phyloP scores from a whole-genome alignment of 2,797 vertebrate species.

The Dryobates pubescens region DNA sequence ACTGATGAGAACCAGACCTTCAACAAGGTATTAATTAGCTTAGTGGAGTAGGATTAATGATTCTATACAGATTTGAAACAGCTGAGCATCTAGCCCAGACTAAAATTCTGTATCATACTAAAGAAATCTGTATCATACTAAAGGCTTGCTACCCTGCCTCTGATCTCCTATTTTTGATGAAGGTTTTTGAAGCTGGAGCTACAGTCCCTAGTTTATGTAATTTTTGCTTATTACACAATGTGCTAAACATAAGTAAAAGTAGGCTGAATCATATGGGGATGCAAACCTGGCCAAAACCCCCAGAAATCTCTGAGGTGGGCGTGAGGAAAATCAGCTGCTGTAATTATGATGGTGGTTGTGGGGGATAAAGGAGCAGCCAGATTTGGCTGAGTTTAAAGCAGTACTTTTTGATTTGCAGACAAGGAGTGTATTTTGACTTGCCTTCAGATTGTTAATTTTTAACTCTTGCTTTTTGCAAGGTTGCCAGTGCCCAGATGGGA shows the following conservation, averaged over 20 bases:
- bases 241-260: conserved; percentile 70
- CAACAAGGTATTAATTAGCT: conserved; percentile 16
- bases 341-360: conserved; percentile 47
- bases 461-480: conserved; percentile 45
- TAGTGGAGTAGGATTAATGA: background rate
- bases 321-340: conserved; percentile 72
- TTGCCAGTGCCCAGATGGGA: background rate
- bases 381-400: conserved; percentile 23
- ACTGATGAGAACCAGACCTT: background rate
- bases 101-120: background rate
- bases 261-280: conserved; percentile 70
- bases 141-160: conserved; percentile 31
- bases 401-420: conserved; percentile 25
- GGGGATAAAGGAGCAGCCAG: conserved; percentile 40
- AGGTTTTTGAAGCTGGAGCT: conserved; percentile 55
- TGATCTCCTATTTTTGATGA: conserved; percentile 57
- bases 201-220: conserved; percentile 59
- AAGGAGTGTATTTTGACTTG: conserved; percentile 37
- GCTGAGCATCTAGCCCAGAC: background rate
- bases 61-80: background rate
- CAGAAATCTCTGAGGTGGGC: conserved; percentile 65
- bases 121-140: background rate
- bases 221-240: conserved; percentile 65
- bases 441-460: conserved; percentile 47
- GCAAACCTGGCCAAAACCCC: conserved; percentile 65